A percentile compares a stretch with the other conserved stretches of the same genome.
Conservation (phyloP, 2,113 vertebrate species). For the Thermophis baileyi region DNA sequence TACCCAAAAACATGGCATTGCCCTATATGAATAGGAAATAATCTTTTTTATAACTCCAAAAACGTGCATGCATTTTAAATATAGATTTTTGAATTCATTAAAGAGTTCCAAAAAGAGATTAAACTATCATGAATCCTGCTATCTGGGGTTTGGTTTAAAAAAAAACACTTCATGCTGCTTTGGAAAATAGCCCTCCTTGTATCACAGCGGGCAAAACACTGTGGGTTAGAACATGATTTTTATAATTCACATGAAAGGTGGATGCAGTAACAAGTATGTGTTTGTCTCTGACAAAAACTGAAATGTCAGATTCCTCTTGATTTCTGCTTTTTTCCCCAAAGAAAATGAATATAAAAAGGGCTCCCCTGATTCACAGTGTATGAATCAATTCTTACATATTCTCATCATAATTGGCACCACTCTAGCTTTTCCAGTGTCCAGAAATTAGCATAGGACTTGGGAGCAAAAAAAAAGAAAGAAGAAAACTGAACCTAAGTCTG, state of each 20-base stretch:
- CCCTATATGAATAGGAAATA: not conserved
- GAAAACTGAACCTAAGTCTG: constrained; percentile 10
- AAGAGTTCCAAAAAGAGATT: not conserved
- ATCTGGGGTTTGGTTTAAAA: not conserved
- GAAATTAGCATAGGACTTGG: constrained; percentile 45
- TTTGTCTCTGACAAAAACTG: constrained; percentile 27
- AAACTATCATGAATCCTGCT: constrained; percentile 8
- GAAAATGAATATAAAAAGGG: constrained; percentile 34
- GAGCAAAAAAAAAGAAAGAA: constrained; percentile 28
- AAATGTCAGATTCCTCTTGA: constrained; percentile 45
- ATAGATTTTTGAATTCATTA: not conserved
- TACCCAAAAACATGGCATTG: not conserved
- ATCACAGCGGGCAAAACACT: constrained; percentile 34
- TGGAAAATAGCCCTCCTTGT: not conserved
- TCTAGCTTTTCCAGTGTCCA: constrained; percentile 7
- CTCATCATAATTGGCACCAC: constrained; percentile 32
- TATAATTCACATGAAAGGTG: constrained; percentile 54
- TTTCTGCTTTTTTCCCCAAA: constrained; percentile 33
- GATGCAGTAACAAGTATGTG: constrained; percentile 40
- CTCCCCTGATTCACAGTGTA: constrained; percentile 35
- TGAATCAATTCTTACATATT: constrained; percentile 40
- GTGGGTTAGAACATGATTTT: constrained; percentile 52
- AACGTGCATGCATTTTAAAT: not conserved
- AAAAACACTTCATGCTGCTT: constrained; percentile 8
- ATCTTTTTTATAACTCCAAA: not conserved